phyloP scores from a whole-genome alignment of 2,113 vertebrate species.

The Callipepla squamata region DNA sequence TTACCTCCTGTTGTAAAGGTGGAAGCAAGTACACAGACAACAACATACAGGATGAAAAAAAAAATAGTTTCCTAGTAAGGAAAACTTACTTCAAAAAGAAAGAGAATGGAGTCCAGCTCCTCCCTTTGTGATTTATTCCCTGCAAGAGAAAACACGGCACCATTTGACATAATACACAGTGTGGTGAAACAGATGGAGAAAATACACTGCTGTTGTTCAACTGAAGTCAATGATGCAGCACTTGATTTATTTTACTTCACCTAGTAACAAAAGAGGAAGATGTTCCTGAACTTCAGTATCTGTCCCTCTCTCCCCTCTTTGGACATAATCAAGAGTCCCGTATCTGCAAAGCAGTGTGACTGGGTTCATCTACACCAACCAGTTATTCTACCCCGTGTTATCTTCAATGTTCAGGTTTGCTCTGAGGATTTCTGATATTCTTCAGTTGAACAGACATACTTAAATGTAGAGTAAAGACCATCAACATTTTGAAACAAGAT shows the following conservation, averaged over 20 bases:
- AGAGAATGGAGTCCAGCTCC: slow-evolving; percentile 99
- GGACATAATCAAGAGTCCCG: neutral
- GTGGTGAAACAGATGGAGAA: neutral
- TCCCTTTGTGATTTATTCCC: slow-evolving; percentile 99
- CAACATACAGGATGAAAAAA: neutral
- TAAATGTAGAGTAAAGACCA: neutral
- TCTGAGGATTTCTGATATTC: neutral
- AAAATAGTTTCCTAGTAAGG: neutral
- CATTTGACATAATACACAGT: fast-evolving
- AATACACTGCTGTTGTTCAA: fast-evolving
- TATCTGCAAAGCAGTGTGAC: neutral
- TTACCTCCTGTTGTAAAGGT: neutral
- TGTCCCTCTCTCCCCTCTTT: neutral
- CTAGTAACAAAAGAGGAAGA: neutral
- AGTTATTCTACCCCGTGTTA: fast-evolving
- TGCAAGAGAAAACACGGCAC: slow-evolving; percentile 74
- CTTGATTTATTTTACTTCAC: neutral
- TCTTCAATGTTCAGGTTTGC: neutral
- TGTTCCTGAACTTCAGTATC: neutral
- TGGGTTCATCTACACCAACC: neutral
- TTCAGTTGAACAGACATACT: neutral
- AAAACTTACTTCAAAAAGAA: slow-evolving; percentile 98
- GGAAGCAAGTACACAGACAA: neutral
- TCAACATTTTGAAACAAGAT: neutral
- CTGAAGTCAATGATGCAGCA: neutral